Evolutionary conservation across 2,113 vertebrate species (phyloP).

Genomic region (Oreotrochilus melanogaster): DNA sequence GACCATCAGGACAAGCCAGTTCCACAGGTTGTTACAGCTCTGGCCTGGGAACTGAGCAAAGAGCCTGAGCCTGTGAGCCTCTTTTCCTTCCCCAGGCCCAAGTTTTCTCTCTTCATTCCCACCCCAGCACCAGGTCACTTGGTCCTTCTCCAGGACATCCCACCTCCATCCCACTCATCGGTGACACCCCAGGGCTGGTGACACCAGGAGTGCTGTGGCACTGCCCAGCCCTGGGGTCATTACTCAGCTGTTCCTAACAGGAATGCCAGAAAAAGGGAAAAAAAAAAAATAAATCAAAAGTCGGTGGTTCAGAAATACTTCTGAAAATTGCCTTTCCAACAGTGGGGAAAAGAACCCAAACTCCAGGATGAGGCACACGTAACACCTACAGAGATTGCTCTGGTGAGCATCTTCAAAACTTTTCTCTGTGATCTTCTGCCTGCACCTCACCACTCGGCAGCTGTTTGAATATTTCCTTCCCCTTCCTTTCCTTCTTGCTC

Average conservation of each 20-base stretch:
- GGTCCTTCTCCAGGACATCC: background rate
- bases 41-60: background rate
- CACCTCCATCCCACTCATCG: accelerated
- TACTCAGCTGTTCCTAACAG: accelerated
- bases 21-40: slow-evolving; percentile 3
- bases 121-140: accelerated
- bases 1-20: slow-evolving; percentile 38
- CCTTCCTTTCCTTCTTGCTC: accelerated
- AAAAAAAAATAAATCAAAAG: background rate
- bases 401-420: too few relatives aligned
- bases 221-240: too few relatives aligned
- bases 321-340: background rate
- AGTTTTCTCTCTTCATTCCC: background rate
- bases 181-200: background rate
- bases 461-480: background rate
- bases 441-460: accelerated
- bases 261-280: background rate
- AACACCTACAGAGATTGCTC: background rate
- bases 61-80: background rate
- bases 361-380: too few relatives aligned
- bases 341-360: too few relatives aligned
- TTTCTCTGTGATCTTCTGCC: background rate
- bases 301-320: background rate
- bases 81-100: background rate
- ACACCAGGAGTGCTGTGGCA: accelerated